Conservation (phyloP, 1,140 invertebrate species). For the Panagrolaimus sp. region DNA sequence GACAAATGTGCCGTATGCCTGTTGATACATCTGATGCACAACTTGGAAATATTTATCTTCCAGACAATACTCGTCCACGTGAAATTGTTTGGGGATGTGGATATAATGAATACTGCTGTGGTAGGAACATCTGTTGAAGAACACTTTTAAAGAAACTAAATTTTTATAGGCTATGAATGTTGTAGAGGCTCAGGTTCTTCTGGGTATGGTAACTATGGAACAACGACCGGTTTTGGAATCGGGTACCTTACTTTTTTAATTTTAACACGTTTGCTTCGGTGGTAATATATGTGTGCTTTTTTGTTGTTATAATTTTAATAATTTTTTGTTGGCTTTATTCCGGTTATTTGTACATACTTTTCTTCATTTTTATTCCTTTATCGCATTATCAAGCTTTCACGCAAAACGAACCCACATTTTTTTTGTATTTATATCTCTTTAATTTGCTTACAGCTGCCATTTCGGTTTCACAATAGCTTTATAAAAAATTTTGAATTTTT, state of each 20-base stretch:
- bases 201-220: slow-evolving; percentile 15
- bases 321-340: no score
- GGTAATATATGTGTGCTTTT: neutral
- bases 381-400: no score
- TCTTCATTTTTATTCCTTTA: no score
- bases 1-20: slow-evolving; percentile 55
- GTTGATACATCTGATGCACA: slow-evolving; percentile 43
- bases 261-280: neutral
- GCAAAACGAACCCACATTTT: no score
- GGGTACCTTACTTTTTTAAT: neutral
- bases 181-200: slow-evolving; percentile 37
- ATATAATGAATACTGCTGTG: slow-evolving; percentile 42
- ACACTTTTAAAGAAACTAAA: no score
- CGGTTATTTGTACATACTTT: no score
- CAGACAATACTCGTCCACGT: slow-evolving; percentile 47
- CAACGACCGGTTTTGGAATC: neutral
- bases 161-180: slow-evolving; percentile 52
- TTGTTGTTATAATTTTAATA: no score
- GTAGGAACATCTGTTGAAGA: no score
- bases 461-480: no score
- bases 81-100: slow-evolving; percentile 53
- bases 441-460: no score
- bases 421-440: no score
- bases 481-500: no score
- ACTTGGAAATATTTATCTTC: slow-evolving; percentile 55